phyloP scores from a whole-genome alignment of 2,888 invertebrate species.

The Drosophila lutescens region DNA sequence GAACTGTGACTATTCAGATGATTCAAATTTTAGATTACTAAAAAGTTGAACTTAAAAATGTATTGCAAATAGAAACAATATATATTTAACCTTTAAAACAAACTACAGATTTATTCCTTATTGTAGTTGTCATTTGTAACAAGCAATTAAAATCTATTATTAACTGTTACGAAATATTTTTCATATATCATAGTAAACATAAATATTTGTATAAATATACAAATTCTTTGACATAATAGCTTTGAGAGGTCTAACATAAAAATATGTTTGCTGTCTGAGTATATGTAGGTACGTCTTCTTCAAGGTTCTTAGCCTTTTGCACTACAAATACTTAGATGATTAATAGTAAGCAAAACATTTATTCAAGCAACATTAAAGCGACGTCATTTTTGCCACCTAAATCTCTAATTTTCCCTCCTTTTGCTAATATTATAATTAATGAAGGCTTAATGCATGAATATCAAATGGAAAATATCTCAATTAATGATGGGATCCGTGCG shows the following conservation, averaged over 20 bases:
- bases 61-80: not conserved
- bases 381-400: not conserved
- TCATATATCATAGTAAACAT: not conserved
- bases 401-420: not conserved
- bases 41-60: not conserved
- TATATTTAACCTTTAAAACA: not conserved
- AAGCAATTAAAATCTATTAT: constrained; percentile 9
- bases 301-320: constrained; percentile 1
- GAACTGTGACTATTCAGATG: too few species aligned
- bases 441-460: constrained; percentile 8
- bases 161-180: constrained; percentile 12
- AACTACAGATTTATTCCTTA: not conserved
- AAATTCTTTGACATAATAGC: not conserved
- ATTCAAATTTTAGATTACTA: too few species aligned
- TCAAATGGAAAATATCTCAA: constrained; percentile 20
- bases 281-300: not conserved
- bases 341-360: constrained; percentile 1
- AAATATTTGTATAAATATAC: not conserved
- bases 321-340: not conserved
- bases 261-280: not conserved
- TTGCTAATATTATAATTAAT: constrained; percentile 21
- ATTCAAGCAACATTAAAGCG: not conserved
- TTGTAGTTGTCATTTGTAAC: not conserved
- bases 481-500: constrained; percentile 19
- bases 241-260: not conserved